Conservation (phyloP, 1,140 invertebrate species). For the Neodiprion pinetum region DNA sequence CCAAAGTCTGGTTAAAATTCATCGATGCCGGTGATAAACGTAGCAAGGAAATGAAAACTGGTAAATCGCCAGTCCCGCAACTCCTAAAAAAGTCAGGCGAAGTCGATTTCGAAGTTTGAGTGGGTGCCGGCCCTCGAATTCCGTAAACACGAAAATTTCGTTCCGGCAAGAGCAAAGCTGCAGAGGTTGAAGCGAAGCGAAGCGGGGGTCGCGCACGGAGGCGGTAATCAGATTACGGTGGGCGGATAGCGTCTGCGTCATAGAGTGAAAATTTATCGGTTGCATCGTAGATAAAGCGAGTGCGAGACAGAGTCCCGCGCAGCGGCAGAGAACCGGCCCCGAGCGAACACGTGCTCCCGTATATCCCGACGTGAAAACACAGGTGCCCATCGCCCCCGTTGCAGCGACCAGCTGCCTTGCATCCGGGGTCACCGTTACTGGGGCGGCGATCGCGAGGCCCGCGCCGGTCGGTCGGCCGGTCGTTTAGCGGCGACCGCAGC, state of each 20-base stretch:
- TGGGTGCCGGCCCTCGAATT: no score
- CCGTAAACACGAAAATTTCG: no score
- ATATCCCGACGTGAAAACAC: neutral
- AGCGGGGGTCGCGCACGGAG: neutral
- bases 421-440: constrained; percentile 1
- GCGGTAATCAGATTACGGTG: no score
- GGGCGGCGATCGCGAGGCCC: neutral
- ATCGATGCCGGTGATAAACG: no score
- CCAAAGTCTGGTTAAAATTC: no score
- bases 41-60: no score
- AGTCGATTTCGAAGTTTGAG: no score
- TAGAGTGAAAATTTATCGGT: neutral
- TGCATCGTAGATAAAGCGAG: neutral
- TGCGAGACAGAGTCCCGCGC: neutral
- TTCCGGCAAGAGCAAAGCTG: no score
- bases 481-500: constrained; percentile 3
- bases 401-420: neutral
- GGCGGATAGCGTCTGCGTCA: neutral
- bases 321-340: neutral
- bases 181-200: neutral
- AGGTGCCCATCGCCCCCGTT: constrained; percentile 11
- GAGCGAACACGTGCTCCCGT: neutral
- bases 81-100: no score
- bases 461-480: neutral
- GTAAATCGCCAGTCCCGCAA: no score